phyloP scores from a whole-genome alignment of 1,140 invertebrate species.

The Ctenoplectra terminalis region DNA sequence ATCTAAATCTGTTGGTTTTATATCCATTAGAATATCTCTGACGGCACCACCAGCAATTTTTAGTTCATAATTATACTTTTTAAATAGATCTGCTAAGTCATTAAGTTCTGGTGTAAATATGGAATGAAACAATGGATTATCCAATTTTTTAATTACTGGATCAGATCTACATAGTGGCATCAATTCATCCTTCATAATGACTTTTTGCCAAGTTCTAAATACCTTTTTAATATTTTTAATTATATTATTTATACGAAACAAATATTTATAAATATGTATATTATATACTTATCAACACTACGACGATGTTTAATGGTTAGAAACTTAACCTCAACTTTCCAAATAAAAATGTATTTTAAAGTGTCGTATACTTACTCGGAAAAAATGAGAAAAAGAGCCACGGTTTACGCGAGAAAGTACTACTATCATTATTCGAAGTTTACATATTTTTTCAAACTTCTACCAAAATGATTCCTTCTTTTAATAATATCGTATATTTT shows the following conservation, averaged over 20 bases:
- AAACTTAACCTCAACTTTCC: background rate
- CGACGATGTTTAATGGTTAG: too few relatives aligned
- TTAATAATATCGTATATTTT: background rate
- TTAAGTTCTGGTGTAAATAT: slow-evolving; percentile 93
- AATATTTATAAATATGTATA: background rate
- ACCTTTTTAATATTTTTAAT: background rate
- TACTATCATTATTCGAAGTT: slow-evolving; percentile 4
- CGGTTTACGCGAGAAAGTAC: background rate
- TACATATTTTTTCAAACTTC: background rate
- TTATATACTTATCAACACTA: too few relatives aligned
- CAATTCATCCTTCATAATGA: slow-evolving; percentile 59
- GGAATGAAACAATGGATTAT: slow-evolving; percentile 88
- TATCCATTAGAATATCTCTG: slow-evolving; percentile 95
- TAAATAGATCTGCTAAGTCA: slow-evolving; percentile 88
- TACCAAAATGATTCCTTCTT: too few relatives aligned
- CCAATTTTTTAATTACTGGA: slow-evolving; percentile 88
- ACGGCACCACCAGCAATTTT: slow-evolving; percentile 98
- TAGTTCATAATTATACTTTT: slow-evolving; percentile 92
- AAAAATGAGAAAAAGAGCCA: background rate
- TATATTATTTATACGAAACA: background rate
- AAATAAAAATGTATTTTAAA: background rate
- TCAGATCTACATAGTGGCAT: slow-evolving; percentile 84
- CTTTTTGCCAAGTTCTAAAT: slow-evolving; percentile 59
- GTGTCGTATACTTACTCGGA: background rate
- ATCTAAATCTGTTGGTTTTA: slow-evolving; percentile 95